A percentile compares a stretch with the other conserved stretches of the same genome.
Conservation (phyloP, 2,888 invertebrate genomes). For the Camponotus fellah region DNA sequence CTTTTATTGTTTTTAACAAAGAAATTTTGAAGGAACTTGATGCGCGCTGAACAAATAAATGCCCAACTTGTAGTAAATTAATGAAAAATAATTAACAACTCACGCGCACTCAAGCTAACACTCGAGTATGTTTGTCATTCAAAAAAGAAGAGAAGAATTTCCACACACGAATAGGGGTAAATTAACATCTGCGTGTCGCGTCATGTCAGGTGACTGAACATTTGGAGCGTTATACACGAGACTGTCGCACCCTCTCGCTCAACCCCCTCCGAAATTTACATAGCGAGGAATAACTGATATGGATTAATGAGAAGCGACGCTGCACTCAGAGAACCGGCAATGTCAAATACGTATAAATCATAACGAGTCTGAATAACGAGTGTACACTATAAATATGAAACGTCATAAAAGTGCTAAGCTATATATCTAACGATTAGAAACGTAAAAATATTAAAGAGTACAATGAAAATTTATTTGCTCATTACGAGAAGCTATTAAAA, state of each 20-base stretch:
- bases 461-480: neutral
- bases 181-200: neutral
- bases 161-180: neutral
- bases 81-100: neutral
- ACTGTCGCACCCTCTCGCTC: slow-evolving; percentile 4
- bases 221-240: slow-evolving; percentile 13
- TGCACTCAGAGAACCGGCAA: neutral
- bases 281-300: slow-evolving; percentile 27
- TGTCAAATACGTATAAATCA: neutral
- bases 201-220: slow-evolving; percentile 17
- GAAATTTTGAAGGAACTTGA: neutral
- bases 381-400: neutral
- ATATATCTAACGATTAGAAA: neutral
- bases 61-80: neutral
- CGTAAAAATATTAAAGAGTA: neutral
- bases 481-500: neutral
- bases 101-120: neutral
- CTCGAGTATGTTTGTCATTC: neutral
- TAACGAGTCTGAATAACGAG: neutral
- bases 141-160: neutral
- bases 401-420: neutral
- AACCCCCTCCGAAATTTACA: slow-evolving; percentile 18
- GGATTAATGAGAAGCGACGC: slow-evolving; percentile 25
- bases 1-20: neutral
- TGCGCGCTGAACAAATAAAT: too few relatives aligned